These are phyloP conservation scores for Galago senegalensis DNA, from an alignment of 2,797 vertebrate species.

Conservation along the genomic window DNA sequence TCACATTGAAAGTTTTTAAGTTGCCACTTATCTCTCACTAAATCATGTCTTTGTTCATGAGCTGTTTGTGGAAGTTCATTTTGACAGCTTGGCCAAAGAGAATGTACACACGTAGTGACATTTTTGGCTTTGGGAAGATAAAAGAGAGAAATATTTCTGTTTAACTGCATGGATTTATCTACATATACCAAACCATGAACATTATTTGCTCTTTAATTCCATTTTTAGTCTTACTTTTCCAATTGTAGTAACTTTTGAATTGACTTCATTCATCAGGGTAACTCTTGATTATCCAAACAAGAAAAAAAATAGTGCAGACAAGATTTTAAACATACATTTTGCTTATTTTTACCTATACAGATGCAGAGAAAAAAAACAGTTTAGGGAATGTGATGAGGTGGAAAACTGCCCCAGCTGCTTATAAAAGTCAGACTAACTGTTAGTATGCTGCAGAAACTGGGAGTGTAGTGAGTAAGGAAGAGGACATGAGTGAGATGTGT, in stretches of 20 bases:
- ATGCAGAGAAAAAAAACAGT: conserved; percentile 26
- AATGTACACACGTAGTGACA: background rate
- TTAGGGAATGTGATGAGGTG: background rate
- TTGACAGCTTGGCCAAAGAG: conserved; percentile 9
- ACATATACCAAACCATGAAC: background rate
- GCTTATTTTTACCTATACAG: conserved; percentile 24
- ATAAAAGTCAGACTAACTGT: background rate
- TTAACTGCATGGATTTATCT: background rate
- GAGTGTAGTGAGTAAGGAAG: background rate
- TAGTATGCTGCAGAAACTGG: background rate
- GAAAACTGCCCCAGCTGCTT: background rate
- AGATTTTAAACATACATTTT: conserved; percentile 22
- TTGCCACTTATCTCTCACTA: background rate
- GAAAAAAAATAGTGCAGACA: background rate
- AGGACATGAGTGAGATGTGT: background rate
- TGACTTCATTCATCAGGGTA: conserved; percentile 30
- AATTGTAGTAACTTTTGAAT: conserved; percentile 37
- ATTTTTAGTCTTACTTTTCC: conserved; percentile 51
- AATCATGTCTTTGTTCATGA: conserved; percentile 29
- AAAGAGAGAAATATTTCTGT: conserved; percentile 22
- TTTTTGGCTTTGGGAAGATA: conserved; percentile 50
- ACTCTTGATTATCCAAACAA: conserved; percentile 25
- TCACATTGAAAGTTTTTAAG: background rate
- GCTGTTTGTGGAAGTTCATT: conserved; percentile 42
- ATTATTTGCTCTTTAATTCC: conserved; percentile 48